Conservation (phyloP, 2,113 vertebrate species). For the human (Homo sapiens) region DNA sequence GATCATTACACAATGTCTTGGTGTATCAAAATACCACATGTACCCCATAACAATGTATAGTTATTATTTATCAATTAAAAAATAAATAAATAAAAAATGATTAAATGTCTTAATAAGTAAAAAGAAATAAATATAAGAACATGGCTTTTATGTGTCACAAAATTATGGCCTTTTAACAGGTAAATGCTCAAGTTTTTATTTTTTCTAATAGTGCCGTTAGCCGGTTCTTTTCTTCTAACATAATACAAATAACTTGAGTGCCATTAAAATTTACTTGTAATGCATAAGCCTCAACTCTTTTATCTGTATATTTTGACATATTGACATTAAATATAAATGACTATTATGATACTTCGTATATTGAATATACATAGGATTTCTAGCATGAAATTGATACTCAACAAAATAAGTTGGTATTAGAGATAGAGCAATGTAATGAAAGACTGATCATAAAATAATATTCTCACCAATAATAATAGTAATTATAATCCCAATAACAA, state of each 20-base stretch:
- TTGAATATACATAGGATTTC: background rate
- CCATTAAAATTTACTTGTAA: background rate
- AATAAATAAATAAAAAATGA: background rate
- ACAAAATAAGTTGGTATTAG: background rate
- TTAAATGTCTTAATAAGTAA: background rate
- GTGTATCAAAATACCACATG: no score
- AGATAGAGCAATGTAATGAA: background rate
- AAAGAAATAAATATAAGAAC: background rate
- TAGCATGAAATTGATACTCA: background rate
- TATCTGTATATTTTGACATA: background rate
- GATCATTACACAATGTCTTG: no score
- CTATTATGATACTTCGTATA: rapidly evolving
- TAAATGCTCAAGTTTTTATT: background rate
- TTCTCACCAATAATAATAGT: background rate
- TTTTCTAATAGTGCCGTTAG: background rate
- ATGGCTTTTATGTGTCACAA: background rate
- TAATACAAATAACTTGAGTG: background rate
- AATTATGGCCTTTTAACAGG: background rate
- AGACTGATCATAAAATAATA: background rate
- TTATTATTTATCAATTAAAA: background rate
- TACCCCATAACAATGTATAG: background rate
- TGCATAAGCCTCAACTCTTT: background rate
- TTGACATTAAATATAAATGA: background rate
- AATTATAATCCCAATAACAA: background rate
- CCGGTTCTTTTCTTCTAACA: background rate